Evolutionary conservation across 2,888 invertebrate species (phyloP).

Genomic region (Erebia ligea): DNA sequence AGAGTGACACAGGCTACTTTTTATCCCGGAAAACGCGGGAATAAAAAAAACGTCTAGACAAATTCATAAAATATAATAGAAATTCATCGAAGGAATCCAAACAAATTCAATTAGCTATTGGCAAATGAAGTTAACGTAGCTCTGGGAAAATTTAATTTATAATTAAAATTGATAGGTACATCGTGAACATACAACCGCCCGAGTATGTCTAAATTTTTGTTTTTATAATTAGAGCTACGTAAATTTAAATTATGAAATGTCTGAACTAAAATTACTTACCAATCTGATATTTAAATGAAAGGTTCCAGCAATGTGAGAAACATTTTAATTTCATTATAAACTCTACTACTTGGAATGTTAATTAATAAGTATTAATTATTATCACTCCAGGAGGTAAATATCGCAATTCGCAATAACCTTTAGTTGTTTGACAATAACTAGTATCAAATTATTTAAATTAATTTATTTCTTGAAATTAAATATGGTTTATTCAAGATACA

Average conservation of each 20-base stretch:
- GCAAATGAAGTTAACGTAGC: conserved; percentile 3
- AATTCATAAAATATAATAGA: neutral
- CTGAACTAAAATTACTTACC: too few species aligned
- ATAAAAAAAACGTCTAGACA: neutral
- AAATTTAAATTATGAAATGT: too few species aligned
- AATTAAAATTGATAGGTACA: neutral
- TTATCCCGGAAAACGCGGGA: too few species aligned
- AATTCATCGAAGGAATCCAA: neutral
- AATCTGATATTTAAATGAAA: neutral
- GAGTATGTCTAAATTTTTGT: too few species aligned
- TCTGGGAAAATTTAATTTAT: neutral
- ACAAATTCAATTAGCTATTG: conserved; percentile 6
- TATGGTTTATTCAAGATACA: too few species aligned
- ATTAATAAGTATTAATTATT: too few species aligned
- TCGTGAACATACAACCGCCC: too few species aligned
- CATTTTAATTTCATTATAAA: neutral
- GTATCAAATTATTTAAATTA: neutral
- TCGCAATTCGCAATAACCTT: too few species aligned
- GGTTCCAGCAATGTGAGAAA: neutral
- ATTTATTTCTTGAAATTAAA: too few species aligned
- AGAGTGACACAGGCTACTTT: too few species aligned
- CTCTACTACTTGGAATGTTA: neutral
- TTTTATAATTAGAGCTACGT: too few species aligned
- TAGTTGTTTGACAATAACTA: neutral
- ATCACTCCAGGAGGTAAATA: too few species aligned